phyloP scores from a whole-genome alignment of 2,888 invertebrate species.

The Diadromus collaris region DNA sequence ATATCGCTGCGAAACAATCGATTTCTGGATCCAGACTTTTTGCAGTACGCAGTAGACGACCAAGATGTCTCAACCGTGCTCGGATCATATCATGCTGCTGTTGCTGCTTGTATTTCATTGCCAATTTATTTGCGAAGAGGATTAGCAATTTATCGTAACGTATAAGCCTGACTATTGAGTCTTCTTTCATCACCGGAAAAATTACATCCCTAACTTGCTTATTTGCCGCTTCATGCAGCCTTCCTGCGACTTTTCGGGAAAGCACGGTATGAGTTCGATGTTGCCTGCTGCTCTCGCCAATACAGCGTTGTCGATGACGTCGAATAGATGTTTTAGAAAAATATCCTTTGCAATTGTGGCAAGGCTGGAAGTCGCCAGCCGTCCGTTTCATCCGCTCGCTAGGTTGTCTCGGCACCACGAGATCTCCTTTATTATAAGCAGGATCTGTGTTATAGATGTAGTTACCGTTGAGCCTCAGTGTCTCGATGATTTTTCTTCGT shows the following conservation, averaged over 20 bases:
- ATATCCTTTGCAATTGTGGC: not conserved
- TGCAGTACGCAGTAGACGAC: slow-evolving; percentile 37
- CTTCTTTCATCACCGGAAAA: slow-evolving; percentile 61
- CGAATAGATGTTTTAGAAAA: slow-evolving; percentile 60
- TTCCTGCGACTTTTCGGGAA: slow-evolving; percentile 54
- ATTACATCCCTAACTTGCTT: slow-evolving; percentile 41
- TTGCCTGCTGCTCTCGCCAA: slow-evolving; percentile 47
- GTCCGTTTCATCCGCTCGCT: slow-evolving; percentile 57
- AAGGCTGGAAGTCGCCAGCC: not conserved
- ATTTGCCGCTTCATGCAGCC: slow-evolving; percentile 56
- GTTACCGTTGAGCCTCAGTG: no score
- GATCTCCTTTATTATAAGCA: slow-evolving; percentile 56
- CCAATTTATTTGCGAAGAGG: slow-evolving; percentile 59
- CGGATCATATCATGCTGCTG: slow-evolving; percentile 61
- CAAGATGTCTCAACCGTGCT: slow-evolving; percentile 48
- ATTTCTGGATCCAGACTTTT: slow-evolving; percentile 38
- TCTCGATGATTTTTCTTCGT: no score
- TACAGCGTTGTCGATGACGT: slow-evolving; percentile 59
- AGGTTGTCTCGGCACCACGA: slow-evolving; percentile 60
- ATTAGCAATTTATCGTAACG: slow-evolving; percentile 62
- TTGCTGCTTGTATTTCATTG: slow-evolving; percentile 46
- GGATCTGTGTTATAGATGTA: slow-evolving; percentile 47
- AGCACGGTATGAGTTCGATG: slow-evolving; percentile 56
- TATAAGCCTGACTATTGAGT: slow-evolving; percentile 54
- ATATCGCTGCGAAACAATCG: slow-evolving; percentile 49